Conservation (phyloP, 2,113 vertebrate genomes). For the Ophiodon elongatus region DNA sequence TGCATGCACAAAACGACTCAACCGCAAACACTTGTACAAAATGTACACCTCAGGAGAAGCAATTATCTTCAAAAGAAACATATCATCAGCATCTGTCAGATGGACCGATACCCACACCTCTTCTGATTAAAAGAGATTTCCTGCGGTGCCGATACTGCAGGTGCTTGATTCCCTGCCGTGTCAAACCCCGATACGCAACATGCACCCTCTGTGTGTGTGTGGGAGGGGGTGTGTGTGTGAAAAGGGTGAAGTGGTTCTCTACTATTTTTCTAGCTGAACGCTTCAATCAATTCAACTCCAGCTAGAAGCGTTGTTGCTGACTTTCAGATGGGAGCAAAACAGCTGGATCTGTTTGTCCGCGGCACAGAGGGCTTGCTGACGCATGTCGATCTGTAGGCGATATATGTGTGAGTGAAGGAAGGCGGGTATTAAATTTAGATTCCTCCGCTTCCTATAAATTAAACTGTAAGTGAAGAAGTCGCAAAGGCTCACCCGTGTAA, state of each 20-base stretch:
- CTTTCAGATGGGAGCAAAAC: conserved; percentile 41
- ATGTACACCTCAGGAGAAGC: conserved; percentile 3
- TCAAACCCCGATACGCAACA: conserved; percentile 3
- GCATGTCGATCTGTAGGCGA: background rate
- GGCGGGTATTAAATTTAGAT: background rate
- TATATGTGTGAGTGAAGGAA: background rate
- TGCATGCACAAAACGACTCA: background rate
- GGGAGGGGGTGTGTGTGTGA: background rate
- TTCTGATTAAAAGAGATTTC: conserved; percentile 61
- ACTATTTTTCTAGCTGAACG: conserved; percentile 34
- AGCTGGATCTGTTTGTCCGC: conserved; percentile 37
- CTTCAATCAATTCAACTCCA: conserved; percentile 46
- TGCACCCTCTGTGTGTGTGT: background rate
- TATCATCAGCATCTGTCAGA: background rate
- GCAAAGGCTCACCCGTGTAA: background rate
- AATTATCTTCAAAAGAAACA: background rate
- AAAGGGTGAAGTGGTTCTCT: conserved; percentile 3
- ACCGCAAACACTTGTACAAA: background rate
- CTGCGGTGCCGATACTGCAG: conserved; percentile 34
- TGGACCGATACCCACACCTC: conserved; percentile 8
- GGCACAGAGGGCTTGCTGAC: background rate
- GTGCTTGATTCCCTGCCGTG: conserved; percentile 29
- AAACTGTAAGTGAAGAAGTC: conserved; percentile 8
- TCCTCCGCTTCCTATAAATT: background rate
- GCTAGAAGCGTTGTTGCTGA: conserved; percentile 30